Evolutionary conservation across 2,888 invertebrate species (phyloP).

Genomic region (Aphodius granarius): DNA sequence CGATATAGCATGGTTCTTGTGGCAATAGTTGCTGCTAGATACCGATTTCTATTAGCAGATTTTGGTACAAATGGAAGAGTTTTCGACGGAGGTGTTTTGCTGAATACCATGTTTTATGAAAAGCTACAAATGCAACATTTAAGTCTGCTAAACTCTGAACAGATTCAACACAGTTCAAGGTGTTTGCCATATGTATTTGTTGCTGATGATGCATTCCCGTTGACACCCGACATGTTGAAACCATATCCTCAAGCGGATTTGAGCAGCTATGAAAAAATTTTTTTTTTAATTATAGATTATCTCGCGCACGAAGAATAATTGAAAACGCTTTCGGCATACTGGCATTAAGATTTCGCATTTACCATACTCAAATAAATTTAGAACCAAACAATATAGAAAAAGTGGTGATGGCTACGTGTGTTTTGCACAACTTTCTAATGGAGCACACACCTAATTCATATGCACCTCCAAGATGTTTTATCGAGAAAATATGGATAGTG

Average conservation of each 20-base stretch:
- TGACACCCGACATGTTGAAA: slow-evolving; percentile 31
- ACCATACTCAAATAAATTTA: too few species aligned
- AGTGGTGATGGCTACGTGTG: slow-evolving; percentile 30
- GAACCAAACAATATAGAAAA: slow-evolving; percentile 29
- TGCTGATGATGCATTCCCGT: slow-evolving; percentile 25
- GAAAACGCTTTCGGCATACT: too few species aligned
- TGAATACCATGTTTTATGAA: slow-evolving; percentile 25
- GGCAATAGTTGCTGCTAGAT: slow-evolving; percentile 32
- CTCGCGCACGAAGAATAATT: too few species aligned
- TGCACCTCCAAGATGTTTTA: slow-evolving; percentile 27
- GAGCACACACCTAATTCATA: slow-evolving; percentile 8
- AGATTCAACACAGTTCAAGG: slow-evolving; percentile 1
- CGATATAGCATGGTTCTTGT: slow-evolving; percentile 28
- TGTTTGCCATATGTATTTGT: slow-evolving; percentile 27
- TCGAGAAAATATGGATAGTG: neutral
- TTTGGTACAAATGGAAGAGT: slow-evolving; percentile 30
- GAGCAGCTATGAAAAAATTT: neutral
- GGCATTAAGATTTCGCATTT: too few species aligned
- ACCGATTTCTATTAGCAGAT: slow-evolving; percentile 30
- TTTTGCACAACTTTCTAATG: slow-evolving; percentile 27
- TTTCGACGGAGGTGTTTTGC: slow-evolving; percentile 29
- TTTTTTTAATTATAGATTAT: slow-evolving; percentile 23
- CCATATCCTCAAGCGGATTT: slow-evolving; percentile 33
- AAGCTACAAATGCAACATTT: slow-evolving; percentile 23
- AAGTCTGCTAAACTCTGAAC: slow-evolving; percentile 18